These are phyloP conservation scores for Eupithecia pulchellata DNA, from an alignment of 2,888 invertebrate genomes.

Conservation along the genomic window DNA sequence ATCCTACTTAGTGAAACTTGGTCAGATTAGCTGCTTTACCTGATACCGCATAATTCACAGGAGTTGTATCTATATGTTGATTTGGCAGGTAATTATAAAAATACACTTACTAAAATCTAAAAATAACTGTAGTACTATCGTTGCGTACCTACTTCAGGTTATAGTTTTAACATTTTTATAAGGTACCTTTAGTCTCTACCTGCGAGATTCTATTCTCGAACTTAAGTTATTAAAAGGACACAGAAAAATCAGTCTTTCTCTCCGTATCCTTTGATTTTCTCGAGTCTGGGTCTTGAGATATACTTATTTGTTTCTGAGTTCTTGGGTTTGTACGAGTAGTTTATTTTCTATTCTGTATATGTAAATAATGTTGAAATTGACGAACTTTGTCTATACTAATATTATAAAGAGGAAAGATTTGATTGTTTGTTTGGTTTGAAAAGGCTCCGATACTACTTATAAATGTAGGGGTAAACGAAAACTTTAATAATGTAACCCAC, in stretches of 20 bases:
- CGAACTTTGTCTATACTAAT: too few species aligned
- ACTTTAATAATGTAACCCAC: too few species aligned
- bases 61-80: background rate
- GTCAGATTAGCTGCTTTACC: background rate
- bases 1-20: background rate
- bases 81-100: background rate
- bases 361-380: background rate
- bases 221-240: conserved; percentile 54
- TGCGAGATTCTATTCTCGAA: conserved; percentile 53
- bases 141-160: background rate
- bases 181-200: conserved; percentile 39
- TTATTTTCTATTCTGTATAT: conserved; percentile 52
- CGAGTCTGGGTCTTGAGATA: conserved; percentile 33
- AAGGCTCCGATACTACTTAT: too few species aligned
- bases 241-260: conserved; percentile 16
- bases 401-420: too few species aligned
- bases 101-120: background rate
- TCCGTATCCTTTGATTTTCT: conserved; percentile 17
- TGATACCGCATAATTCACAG: background rate
- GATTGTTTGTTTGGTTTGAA: too few species aligned
- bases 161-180: background rate
- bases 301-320: conserved; percentile 40
- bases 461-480: too few species aligned
- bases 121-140: background rate
- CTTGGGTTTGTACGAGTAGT: conserved; percentile 46